Conservation (phyloP, 2,888 invertebrate species). For the Drosophila eohydei region DNA sequence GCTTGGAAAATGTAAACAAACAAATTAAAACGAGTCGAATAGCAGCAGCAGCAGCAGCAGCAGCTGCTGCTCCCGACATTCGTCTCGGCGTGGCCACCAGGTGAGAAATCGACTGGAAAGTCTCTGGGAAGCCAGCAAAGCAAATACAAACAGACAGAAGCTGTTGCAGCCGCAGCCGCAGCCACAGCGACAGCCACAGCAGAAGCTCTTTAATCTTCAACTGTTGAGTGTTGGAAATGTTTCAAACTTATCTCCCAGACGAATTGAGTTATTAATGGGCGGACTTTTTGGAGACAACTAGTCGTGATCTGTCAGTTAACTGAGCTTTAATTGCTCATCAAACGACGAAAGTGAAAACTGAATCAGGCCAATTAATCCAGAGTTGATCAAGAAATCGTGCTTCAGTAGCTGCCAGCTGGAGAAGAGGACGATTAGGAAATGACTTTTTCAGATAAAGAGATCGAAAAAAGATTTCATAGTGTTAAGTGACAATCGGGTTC, state of each 20-base stretch:
- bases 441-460: background rate
- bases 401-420: conserved; percentile 14
- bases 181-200: conserved; percentile 25
- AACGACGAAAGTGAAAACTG: conserved; percentile 29
- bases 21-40: conserved; percentile 77
- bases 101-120: conserved; percentile 71
- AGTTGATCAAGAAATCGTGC: conserved; percentile 2
- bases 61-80: conserved; percentile 15
- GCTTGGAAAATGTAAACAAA: conserved; percentile 74
- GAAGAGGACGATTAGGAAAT: background rate
- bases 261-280: conserved; percentile 49
- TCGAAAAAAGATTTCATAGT: background rate
- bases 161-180: conserved; percentile 51
- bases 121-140: conserved; percentile 40
- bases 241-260: conserved; percentile 25
- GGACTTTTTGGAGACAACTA: conserved; percentile 52
- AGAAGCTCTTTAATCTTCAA: conserved; percentile 74
- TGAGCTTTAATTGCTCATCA: conserved; percentile 46
- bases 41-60: conserved; percentile 37
- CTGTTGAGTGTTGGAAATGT: conserved; percentile 51
- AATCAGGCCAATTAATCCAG: conserved; percentile 24
- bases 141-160: conserved; percentile 47
- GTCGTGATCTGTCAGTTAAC: conserved; percentile 62
- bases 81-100: conserved; percentile 53
- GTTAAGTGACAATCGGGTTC: background rate